Evolutionary conservation across 2,888 invertebrate species (phyloP).

Genomic region (Tetrapedia diversipes): DNA sequence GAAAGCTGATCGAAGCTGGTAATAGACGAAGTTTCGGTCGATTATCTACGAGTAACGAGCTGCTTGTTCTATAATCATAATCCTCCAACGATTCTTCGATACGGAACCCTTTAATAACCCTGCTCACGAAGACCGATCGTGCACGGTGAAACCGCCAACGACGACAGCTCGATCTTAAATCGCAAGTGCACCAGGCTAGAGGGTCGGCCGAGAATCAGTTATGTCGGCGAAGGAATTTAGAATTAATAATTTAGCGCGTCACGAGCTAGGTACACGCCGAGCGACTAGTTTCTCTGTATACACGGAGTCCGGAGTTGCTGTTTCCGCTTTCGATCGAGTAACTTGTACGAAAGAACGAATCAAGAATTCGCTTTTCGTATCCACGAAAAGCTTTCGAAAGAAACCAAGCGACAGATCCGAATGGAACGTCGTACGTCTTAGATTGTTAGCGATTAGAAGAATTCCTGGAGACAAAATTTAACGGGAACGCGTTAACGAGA

Average conservation of each 20-base stretch:
- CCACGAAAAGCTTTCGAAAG: no score
- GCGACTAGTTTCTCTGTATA: conserved; percentile 14
- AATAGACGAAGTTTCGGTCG: conserved; percentile 58
- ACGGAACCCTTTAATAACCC: conserved; percentile 66
- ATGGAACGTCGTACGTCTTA: no score
- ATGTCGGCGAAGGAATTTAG: conserved; percentile 69
- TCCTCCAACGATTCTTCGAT: conserved; percentile 62
- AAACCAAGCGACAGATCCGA: no score
- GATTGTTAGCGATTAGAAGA: background rate
- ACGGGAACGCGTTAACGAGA: background rate
- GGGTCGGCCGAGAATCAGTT: conserved; percentile 58
- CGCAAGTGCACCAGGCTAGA: conserved; percentile 62
- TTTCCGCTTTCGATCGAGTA: background rate
- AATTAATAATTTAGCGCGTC: conserved; percentile 71
- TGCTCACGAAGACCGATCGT: conserved; percentile 61
- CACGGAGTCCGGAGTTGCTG: conserved; percentile 22
- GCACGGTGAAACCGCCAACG: conserved; percentile 43
- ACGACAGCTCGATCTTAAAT: conserved; percentile 65
- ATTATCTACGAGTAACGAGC: conserved; percentile 62
- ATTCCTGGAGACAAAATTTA: no score
- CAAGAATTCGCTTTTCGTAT: no score
- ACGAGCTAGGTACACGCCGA: conserved; percentile 59
- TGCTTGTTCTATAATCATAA: conserved; percentile 56
- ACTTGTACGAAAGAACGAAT: background rate
- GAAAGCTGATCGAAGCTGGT: conserved; percentile 26